These are phyloP conservation scores for Rhagophthalmus giganteus DNA, from an alignment of 2,888 invertebrate species.

Conservation along the genomic window DNA sequence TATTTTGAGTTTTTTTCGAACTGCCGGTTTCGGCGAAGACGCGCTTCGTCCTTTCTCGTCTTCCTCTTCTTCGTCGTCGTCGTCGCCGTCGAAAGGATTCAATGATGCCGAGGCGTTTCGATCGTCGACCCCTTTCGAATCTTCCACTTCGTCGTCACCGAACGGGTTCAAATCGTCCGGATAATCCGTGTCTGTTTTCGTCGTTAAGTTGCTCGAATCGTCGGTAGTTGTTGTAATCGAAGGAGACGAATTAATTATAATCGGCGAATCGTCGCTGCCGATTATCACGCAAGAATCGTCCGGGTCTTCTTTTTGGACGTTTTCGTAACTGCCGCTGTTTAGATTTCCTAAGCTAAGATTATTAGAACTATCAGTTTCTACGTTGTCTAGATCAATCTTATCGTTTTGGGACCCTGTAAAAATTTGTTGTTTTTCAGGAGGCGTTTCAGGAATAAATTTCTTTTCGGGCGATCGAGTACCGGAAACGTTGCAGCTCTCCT, in stretches of 20 bases:
- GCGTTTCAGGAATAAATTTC: slow-evolving; percentile 18
- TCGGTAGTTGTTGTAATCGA: no score
- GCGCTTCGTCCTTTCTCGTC: no score
- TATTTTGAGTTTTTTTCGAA: slow-evolving; percentile 17
- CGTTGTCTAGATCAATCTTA: slow-evolving; percentile 3
- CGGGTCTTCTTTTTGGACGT: slow-evolving; percentile 5
- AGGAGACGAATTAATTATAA: background rate
- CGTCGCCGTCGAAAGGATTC: slow-evolving; percentile 61
- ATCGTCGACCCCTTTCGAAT: no score
- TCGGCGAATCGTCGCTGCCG: slow-evolving; percentile 1
- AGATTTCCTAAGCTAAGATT: slow-evolving; percentile 5
- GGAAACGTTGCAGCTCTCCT: no score
- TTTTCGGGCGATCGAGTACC: slow-evolving; percentile 1
- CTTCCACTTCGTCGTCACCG: slow-evolving; percentile 67
- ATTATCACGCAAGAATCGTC: slow-evolving; percentile 8
- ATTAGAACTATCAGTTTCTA: slow-evolving; percentile 10
- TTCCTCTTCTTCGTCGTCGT: slow-evolving; percentile 54
- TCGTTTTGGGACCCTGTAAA: slow-evolving; percentile 8
- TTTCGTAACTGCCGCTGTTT: slow-evolving; percentile 6
- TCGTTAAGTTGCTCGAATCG: no score
- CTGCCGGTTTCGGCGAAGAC: slow-evolving; percentile 52
- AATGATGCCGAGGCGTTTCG: slow-evolving; percentile 22
- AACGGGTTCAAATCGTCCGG: slow-evolving; percentile 86
- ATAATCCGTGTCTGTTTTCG: slow-evolving; percentile 55
- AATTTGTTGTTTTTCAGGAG: slow-evolving; percentile 12